Conservation (phyloP, 1,140 invertebrate genomes). For the Drosophila murphyi region DNA sequence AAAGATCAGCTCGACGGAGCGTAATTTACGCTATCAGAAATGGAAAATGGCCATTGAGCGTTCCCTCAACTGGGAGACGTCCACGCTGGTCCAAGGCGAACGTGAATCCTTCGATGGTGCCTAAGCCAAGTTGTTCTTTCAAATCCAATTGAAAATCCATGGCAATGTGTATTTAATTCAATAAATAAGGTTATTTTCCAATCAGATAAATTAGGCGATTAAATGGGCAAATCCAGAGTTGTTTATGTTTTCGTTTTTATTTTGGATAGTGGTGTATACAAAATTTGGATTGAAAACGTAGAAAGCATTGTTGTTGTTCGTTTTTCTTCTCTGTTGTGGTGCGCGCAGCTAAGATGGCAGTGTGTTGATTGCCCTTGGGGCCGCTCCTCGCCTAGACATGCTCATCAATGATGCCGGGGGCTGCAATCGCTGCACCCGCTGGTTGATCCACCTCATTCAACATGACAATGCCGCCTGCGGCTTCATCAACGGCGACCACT, state of each 20-base stretch:
- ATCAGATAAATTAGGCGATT: background rate
- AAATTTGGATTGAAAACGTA: slow-evolving; percentile 71
- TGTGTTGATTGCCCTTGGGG: slow-evolving; percentile 36
- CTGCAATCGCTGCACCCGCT: slow-evolving; percentile 52
- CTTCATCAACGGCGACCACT: slow-evolving; percentile 76
- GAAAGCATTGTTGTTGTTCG: slow-evolving; percentile 48
- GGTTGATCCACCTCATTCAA: slow-evolving; percentile 70
- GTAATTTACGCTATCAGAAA: slow-evolving; percentile 89
- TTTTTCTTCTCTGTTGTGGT: slow-evolving; percentile 30
- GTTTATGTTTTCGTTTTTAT: slow-evolving; percentile 23
- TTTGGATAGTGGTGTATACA: slow-evolving; percentile 65
- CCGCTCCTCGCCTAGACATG: slow-evolving; percentile 42
- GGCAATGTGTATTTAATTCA: slow-evolving; percentile 14
- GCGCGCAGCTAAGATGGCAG: slow-evolving; percentile 65
- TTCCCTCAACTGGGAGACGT: slow-evolving; percentile 91
- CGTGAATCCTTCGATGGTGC: slow-evolving; percentile 68
- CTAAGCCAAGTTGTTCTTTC: slow-evolving; percentile 9
- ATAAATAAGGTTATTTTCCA: slow-evolving; percentile 1
- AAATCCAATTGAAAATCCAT: background rate
- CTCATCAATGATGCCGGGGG: slow-evolving; percentile 52
- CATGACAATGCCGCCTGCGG: slow-evolving; percentile 70
- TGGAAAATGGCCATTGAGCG: slow-evolving; percentile 94
- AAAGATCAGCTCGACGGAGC: slow-evolving; percentile 88
- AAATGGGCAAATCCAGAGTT: background rate
- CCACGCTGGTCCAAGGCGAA: slow-evolving; percentile 61